These are phyloP conservation scores for Latrodectus hesperus DNA, from an alignment of 2,888 invertebrate genomes.

Conservation along the genomic window DNA sequence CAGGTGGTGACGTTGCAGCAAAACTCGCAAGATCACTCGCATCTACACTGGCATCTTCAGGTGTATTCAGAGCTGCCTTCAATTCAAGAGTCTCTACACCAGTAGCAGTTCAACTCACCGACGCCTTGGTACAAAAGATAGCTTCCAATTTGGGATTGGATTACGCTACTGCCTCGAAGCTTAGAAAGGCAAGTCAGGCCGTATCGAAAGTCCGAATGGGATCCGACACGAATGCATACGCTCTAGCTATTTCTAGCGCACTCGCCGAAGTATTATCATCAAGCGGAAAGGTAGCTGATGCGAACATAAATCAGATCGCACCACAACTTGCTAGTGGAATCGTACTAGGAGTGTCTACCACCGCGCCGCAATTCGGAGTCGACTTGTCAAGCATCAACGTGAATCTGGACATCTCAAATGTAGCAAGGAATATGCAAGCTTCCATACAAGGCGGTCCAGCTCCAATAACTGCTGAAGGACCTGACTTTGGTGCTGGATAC, in stretches of 20 bases:
- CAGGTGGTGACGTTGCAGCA: not conserved
- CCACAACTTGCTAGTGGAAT: not conserved
- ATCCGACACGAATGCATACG: not conserved
- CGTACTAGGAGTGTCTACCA: no score
- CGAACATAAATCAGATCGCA: not conserved
- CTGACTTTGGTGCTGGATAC: not conserved
- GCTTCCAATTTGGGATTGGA: not conserved
- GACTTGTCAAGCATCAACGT: not conserved
- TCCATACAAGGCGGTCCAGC: not conserved
- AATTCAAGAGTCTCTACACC: not conserved
- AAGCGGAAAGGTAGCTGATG: not conserved
- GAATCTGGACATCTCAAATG: not conserved
- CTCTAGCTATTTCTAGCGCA: not conserved
- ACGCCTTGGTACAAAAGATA: not conserved
- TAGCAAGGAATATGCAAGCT: not conserved
- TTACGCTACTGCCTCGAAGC: not conserved
- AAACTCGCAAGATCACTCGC: not conserved
- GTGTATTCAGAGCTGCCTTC: not conserved
- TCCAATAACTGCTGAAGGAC: not conserved
- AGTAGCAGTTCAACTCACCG: not conserved
- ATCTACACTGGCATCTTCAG: not conserved
- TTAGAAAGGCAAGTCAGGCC: not conserved
- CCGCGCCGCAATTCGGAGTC: not conserved
- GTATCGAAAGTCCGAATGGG: not conserved
- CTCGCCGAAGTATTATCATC: not conserved